Conservation (phyloP, 2,888 invertebrate species). For the Acleris sparsana region DNA sequence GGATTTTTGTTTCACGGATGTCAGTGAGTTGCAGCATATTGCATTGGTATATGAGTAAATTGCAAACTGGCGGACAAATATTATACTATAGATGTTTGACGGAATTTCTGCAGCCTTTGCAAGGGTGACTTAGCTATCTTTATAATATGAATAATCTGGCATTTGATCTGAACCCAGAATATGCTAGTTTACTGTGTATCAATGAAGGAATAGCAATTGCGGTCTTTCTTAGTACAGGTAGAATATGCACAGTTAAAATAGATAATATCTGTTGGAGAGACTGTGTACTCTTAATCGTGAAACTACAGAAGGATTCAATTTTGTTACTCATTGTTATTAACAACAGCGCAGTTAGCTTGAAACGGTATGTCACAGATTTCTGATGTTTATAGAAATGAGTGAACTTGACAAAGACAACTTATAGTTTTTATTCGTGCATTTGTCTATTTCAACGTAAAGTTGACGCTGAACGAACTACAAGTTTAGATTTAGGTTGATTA, state of each 20-base stretch:
- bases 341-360: not conserved
- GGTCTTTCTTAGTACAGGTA: not conserved
- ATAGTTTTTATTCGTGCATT: not conserved
- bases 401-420: not conserved
- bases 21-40: too few relatives aligned
- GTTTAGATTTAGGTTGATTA: not conserved
- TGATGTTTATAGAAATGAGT: not conserved
- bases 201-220: not conserved
- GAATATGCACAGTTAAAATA: too few relatives aligned
- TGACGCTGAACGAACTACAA: conserved; percentile 10
- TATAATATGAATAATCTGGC: conserved; percentile 3
- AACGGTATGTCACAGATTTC: not conserved
- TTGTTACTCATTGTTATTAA: not conserved
- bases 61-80: too few relatives aligned
- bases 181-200: conserved; percentile 24
- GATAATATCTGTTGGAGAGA: too few relatives aligned
- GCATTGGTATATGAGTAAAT: too few relatives aligned
- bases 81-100: not conserved
- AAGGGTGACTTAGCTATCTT: conserved; percentile 1
- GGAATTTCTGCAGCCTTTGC: not conserved
- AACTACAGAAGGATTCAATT: too few relatives aligned
- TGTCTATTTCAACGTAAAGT: not conserved
- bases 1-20: too few relatives aligned
- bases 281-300: too few relatives aligned
- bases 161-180: conserved; percentile 14